Conservation (phyloP, 2,888 invertebrate genomes). For the Ferrisia virgata region DNA sequence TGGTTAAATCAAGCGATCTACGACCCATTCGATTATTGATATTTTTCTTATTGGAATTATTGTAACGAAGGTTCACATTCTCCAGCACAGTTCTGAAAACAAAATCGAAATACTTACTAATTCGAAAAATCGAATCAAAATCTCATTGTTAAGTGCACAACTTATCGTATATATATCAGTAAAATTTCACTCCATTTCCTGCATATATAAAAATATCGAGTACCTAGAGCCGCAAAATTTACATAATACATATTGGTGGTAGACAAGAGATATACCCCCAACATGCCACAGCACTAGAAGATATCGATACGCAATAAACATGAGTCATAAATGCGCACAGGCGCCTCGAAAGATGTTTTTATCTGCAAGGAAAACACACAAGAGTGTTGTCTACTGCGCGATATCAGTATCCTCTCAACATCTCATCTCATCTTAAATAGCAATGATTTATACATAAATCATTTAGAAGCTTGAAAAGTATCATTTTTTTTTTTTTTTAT, state of each 20-base stretch:
- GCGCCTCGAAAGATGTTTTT: conserved; percentile 1
- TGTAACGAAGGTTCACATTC: conserved; percentile 39
- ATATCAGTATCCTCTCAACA: too few relatives aligned
- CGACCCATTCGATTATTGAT: conserved; percentile 51
- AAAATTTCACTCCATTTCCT: too few relatives aligned
- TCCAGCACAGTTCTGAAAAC: conserved; percentile 27
- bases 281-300: neutral
- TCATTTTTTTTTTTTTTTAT: too few relatives aligned
- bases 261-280: neutral
- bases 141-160: neutral
- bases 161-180: neutral
- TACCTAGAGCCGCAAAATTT: too few relatives aligned
- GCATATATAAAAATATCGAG: too few relatives aligned
- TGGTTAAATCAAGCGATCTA: conserved; percentile 49
- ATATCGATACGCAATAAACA: neutral
- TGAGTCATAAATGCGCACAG: neutral
- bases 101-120: neutral
- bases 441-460: too few relatives aligned
- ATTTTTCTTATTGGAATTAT: conserved; percentile 45
- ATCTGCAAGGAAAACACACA: neutral
- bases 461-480: too few relatives aligned
- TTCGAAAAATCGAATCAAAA: neutral
- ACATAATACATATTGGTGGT: too few relatives aligned
- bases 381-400: neutral
- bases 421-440: too few relatives aligned